Base-by-base conservation (phyloP, 2,888 invertebrate genomes). In the Phaedon cochleariae region DNA sequence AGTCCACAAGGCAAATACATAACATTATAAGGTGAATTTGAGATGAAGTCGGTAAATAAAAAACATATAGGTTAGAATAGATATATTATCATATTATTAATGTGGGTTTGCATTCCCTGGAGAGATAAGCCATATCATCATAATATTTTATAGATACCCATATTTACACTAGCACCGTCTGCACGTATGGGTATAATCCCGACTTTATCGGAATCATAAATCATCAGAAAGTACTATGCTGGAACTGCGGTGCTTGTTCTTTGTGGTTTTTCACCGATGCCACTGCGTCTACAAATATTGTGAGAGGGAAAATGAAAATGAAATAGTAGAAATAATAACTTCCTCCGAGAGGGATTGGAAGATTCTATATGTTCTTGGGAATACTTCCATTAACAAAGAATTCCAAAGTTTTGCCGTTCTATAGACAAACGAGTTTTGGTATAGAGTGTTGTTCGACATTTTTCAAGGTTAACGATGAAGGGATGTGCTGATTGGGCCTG, bases 151-250 rank as follows among this genome's bases (percentile, higher is more conserved):
- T 55, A 17, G 41, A 45, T 49, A 60, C 49, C 49, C 48, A 60
- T 64, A 64, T 64, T 64, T 64, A 64, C 64, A 60, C 60, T 21
- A 58, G 51, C 10, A 57, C 60, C 59, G 60, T 51, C 57, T 45
- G 59, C 60, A 17, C 49, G 45, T 41, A 41, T 41, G 15, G 41
- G 15, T 15, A 15, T 64, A 60, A 64, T 64, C 55, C 55, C 41
- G 21, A 64, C 60, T 41, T 64, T 64, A 64, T 64, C 64, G 60
- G 55, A 15, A 48, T 54, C 64, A 59, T 64, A 64, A 64, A 64
- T 64, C 60, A 37, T 45, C 5, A 20, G 54, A 41, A 53, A n/a
- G n/a, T n/a, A n/a, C n/a, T 31, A 59, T 31, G 52, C 52, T 60
- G 41, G n/a, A 15, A 41, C 41, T 15, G 41, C n/a, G n/a, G n/a